Conservation (phyloP, 2,113 vertebrate genomes). For the Dissostichus mawsoni region DNA sequence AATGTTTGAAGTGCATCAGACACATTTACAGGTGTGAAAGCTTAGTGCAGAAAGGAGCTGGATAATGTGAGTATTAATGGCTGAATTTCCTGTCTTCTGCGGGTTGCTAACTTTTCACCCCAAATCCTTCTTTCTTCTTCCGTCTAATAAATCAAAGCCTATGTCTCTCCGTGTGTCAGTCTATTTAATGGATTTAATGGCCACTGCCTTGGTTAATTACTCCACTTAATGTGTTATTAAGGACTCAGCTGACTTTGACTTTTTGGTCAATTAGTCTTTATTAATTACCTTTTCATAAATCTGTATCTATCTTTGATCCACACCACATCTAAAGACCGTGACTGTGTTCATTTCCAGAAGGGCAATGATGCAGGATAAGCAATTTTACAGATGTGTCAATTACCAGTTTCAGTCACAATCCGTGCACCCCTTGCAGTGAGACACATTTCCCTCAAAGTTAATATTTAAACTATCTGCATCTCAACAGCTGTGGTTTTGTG, state of each 20-base stretch:
- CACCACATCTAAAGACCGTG: slow-evolving; percentile 61
- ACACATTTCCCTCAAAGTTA: slow-evolving; percentile 46
- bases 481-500: slow-evolving; percentile 20
- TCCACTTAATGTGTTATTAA: slow-evolving; percentile 76
- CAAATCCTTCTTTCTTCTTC: slow-evolving; percentile 16
- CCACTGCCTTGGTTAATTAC: slow-evolving; percentile 71
- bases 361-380: slow-evolving; percentile 56
- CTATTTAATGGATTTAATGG: slow-evolving; percentile 68
- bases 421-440: slow-evolving; percentile 25
- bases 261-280: slow-evolving; percentile 79
- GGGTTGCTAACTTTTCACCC: slow-evolving; percentile 32
- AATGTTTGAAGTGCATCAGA: slow-evolving; percentile 47
- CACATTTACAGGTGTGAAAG: slow-evolving; percentile 40
- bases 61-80: slow-evolving; percentile 40
- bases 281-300: slow-evolving; percentile 79
- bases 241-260: slow-evolving; percentile 73
- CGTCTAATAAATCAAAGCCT: slow-evolving; percentile 44
- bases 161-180: slow-evolving; percentile 43
- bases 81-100: slow-evolving; percentile 25
- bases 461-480: slow-evolving; percentile 38
- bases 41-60: slow-evolving; percentile 42
- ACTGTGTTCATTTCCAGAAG: slow-evolving; percentile 68
- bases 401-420: slow-evolving; percentile 52
- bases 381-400: slow-evolving; percentile 62
- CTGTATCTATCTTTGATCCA: slow-evolving; percentile 66